Conservation (phyloP, 1,140 invertebrate species). For the Probaryconus sp. region DNA sequence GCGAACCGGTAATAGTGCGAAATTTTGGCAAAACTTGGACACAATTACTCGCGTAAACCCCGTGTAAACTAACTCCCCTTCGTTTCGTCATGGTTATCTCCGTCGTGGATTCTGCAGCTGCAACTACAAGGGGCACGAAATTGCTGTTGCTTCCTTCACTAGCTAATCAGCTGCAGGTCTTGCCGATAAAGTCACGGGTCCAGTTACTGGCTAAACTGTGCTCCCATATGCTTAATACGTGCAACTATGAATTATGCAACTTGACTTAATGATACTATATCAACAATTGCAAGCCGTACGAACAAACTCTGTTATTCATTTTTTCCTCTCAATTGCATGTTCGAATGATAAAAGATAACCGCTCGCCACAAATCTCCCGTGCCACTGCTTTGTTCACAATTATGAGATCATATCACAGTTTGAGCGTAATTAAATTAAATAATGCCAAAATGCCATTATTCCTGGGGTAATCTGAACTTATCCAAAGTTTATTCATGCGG, state of each 20-base stretch:
- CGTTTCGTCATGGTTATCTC: slow-evolving; percentile 62
- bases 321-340: slow-evolving; percentile 40
- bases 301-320: slow-evolving; percentile 25
- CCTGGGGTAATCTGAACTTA: slow-evolving; percentile 27
- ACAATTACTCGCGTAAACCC: slow-evolving; percentile 63
- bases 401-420: slow-evolving; percentile 19
- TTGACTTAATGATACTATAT: slow-evolving; percentile 29
- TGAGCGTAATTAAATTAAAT: slow-evolving; percentile 53
- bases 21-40: slow-evolving; percentile 65
- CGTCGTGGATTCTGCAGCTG: slow-evolving; percentile 55
- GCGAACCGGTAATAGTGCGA: slow-evolving; percentile 41
- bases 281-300: slow-evolving; percentile 16
- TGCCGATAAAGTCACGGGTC: slow-evolving; percentile 54
- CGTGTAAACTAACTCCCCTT: slow-evolving; percentile 43
- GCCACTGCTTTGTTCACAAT: slow-evolving; percentile 15
- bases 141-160: slow-evolving; percentile 61
- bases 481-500: slow-evolving; percentile 27
- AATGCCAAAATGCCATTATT: slow-evolving; percentile 29
- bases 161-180: slow-evolving; percentile 63
- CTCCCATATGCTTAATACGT: slow-evolving; percentile 26
- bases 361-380: slow-evolving; percentile 20
- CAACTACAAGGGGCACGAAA: slow-evolving; percentile 51
- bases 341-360: slow-evolving; percentile 33
- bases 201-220: slow-evolving; percentile 33
- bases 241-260: slow-evolving; percentile 47